Percentiles rank a stretch among this genome's conserved stretches.
Evolutionary conservation across 2,113 vertebrate species (phyloP).

Genomic region (Epinephelus cyanopodus): DNA sequence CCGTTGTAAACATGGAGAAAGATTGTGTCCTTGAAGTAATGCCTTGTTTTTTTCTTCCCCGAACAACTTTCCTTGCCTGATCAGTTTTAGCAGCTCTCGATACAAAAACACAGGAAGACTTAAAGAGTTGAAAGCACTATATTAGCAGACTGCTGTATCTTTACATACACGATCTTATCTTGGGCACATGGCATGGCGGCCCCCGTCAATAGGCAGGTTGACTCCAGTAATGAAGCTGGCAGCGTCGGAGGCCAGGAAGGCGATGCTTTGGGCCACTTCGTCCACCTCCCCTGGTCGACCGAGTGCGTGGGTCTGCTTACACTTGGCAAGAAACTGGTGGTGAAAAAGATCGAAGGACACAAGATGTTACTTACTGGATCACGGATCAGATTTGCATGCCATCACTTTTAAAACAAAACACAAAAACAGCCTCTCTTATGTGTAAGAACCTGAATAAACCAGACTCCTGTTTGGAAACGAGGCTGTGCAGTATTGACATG

Average conservation of each 20-base stretch:
- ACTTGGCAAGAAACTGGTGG: conserved; percentile 79
- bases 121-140: conserved; percentile 23
- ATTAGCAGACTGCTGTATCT: conserved; percentile 21
- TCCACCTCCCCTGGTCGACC: conserved; percentile 86
- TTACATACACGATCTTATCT: conserved; percentile 53
- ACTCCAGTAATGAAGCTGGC: conserved; percentile 88
- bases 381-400: too few relatives aligned
- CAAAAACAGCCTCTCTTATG: too few relatives aligned
- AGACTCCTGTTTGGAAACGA: too few relatives aligned
- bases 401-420: too few relatives aligned
- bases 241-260: conserved; percentile 88
- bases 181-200: conserved; percentile 88
- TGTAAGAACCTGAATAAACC: too few relatives aligned
- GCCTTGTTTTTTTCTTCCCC: not conserved
- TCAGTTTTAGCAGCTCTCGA: not conserved
- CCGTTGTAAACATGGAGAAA: not conserved
- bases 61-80: not conserved
- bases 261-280: conserved; percentile 87
- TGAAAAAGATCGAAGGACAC: not conserved
- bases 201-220: conserved; percentile 86
- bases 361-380: not conserved
- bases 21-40: conserved; percentile 16
- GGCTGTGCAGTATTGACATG: not conserved
- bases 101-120: conserved; percentile 30
- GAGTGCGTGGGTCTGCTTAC: conserved; percentile 85